phyloP scores from a whole-genome alignment of 2,888 invertebrate genomes.

The Andrena bicolor region DNA sequence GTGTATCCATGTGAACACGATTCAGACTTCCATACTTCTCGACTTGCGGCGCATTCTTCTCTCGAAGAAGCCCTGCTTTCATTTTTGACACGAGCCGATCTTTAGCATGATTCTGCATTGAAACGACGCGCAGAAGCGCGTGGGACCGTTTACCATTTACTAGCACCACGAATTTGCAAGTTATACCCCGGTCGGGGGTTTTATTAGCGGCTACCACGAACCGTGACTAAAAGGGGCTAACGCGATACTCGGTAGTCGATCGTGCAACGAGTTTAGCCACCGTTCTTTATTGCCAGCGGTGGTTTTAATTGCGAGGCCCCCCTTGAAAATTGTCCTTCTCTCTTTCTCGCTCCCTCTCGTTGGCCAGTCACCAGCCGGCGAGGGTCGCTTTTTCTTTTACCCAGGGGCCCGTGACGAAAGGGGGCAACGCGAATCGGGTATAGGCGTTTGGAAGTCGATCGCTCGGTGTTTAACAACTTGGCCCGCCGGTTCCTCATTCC shows the following conservation, averaged over 20 bases:
- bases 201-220: slow-evolving; percentile 63
- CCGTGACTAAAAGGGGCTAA: slow-evolving; percentile 73
- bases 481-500: slow-evolving; percentile 57
- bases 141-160: slow-evolving; percentile 54
- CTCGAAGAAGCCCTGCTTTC: not conserved
- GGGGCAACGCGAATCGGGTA: slow-evolving; percentile 66
- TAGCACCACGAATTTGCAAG: slow-evolving; percentile 78
- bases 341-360: slow-evolving; percentile 10
- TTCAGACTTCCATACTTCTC: too few relatives aligned
- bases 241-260: slow-evolving; percentile 74
- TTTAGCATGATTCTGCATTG: not conserved
- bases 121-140: not conserved
- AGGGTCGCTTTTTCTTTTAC: slow-evolving; percentile 40
- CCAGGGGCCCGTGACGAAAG: slow-evolving; percentile 67
- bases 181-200: slow-evolving; percentile 73
- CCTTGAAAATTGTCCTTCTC: slow-evolving; percentile 63
- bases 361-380: not conserved
- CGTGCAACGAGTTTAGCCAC: slow-evolving; percentile 70
- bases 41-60: too few relatives aligned
- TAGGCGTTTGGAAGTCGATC: slow-evolving; percentile 70
- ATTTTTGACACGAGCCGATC: not conserved
- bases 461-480: slow-evolving; percentile 59
- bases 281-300: slow-evolving; percentile 71
- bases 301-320: slow-evolving; percentile 69
- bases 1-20: too few relatives aligned